Evolutionary conservation across 2,888 invertebrate genomes (phyloP), one percentile per base, ranked within the genome.

Genomic region (Ariolimax columbianus): DNA sequence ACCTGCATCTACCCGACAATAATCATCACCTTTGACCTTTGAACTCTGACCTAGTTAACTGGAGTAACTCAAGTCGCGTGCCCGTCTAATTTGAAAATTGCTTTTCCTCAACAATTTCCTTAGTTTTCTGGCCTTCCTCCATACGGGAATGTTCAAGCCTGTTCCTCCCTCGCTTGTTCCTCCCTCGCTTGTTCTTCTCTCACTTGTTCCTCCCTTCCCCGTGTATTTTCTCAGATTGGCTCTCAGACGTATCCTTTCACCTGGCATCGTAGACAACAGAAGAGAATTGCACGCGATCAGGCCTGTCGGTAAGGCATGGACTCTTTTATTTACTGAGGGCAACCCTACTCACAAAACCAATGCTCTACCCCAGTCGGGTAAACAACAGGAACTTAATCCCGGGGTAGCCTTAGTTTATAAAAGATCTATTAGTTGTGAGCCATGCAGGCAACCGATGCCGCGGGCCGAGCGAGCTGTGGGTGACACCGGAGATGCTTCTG

Each of bases 231-330:
- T n/a, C n/a, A 63, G 36, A n/a, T 63, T 59, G 59, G 77, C 77
- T 77, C 40, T n/a, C 77, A 14, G 36, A 38, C 40, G 38, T 77
- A 36, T 38, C 38, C 38, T 38, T 40, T 59, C 77, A 77, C 59
- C 77, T 77, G 77, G 77, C 77, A 77, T 59, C 59, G 59, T 59
- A 77, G 77, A 77, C 59, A 77, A 77, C 59, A 59, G 59, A 36
- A 38, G 23, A 30, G 77, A 38, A 55, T 59, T 38, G 38, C 59
- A 47, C 77, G 77, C 30, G 63, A 63, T 17, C 40, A 2, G 9
- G 17, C 26, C 63, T 77, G 59, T 59, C 77, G 36, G 36, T 47
- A 55, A 55, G 36, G 77, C 77, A 47, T 38, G 36, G 77, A 11
- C 55, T 59, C 26, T 77, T 77, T 77, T 59, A n/a, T 47, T 75